These are phyloP conservation scores for Andrena cerasifolii DNA, from an alignment of 1,140 invertebrate species.

Conservation along the genomic window DNA sequence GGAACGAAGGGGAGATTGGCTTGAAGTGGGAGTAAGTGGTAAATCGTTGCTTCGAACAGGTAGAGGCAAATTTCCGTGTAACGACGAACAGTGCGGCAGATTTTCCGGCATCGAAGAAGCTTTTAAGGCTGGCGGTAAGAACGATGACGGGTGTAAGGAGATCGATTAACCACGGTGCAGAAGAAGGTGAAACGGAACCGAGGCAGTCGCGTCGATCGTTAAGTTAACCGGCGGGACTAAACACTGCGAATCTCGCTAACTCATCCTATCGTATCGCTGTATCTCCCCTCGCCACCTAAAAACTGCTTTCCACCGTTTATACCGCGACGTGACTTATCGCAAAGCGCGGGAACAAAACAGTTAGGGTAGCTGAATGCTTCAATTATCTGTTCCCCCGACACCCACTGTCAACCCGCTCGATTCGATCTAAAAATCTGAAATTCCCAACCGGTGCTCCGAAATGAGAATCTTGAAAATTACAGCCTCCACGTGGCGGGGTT, in stretches of 20 bases:
- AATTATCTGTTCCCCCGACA: too few relatives aligned
- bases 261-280: slow-evolving; percentile 21
- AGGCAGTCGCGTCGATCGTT: slow-evolving; percentile 11
- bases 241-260: slow-evolving; percentile 15
- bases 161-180: slow-evolving; percentile 23
- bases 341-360: too few relatives aligned
- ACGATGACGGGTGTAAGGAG: slow-evolving; percentile 13
- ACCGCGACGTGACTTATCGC: too few relatives aligned
- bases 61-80: neutral
- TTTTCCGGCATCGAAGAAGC: slow-evolving; percentile 3
- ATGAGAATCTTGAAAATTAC: neutral
- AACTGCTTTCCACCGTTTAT: neutral
- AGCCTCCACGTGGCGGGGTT: too few relatives aligned
- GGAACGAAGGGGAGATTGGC: neutral
- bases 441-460: neutral
- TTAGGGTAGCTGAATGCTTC: too few relatives aligned
- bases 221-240: slow-evolving; percentile 1
- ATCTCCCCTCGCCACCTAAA: too few relatives aligned
- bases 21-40: neutral
- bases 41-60: neutral
- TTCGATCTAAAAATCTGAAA: too few relatives aligned
- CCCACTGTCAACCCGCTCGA: too few relatives aligned
- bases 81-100: neutral
- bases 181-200: slow-evolving; percentile 24
- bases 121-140: neutral